These are phyloP conservation scores for Eospalax fontanierii DNA, from an alignment of 2,797 vertebrate species.

Conservation along the genomic window DNA sequence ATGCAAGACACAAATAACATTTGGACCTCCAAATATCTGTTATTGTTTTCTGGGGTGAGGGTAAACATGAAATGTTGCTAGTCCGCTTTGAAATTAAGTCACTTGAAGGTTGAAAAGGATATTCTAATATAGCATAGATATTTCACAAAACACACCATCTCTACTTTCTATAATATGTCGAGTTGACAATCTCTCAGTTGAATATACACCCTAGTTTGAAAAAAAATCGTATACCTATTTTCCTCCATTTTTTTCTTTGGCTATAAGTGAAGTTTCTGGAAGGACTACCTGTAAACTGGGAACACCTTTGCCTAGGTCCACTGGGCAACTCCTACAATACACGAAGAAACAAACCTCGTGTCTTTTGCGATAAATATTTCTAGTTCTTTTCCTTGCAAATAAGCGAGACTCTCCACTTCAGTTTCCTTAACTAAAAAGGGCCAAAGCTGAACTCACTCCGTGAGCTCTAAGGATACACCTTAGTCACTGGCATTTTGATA, in stretches of 20 bases:
- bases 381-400: not conserved
- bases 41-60: not conserved
- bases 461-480: not conserved
- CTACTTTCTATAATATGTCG: not conserved
- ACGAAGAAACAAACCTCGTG: not conserved
- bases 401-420: not conserved
- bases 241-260: not conserved
- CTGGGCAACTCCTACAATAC: not conserved
- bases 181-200: not conserved
- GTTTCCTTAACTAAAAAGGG: not conserved
- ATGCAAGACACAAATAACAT: not conserved
- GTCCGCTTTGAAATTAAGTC: not conserved
- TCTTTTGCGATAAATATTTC: not conserved
- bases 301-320: not conserved
- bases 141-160: not conserved
- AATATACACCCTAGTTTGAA: not conserved
- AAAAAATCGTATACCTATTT: not conserved
- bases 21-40: not conserved
- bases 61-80: not conserved
- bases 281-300: not conserved
- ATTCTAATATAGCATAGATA: fast-evolving
- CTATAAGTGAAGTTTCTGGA: not conserved
- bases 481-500: not conserved
- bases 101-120: not conserved
- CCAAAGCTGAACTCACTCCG: not conserved